Percentiles rank a stretch among this genome's conserved stretches.
Evolutionary conservation across 2,888 invertebrate species (phyloP).

Genomic region (Megastigmus dorsalis): DNA sequence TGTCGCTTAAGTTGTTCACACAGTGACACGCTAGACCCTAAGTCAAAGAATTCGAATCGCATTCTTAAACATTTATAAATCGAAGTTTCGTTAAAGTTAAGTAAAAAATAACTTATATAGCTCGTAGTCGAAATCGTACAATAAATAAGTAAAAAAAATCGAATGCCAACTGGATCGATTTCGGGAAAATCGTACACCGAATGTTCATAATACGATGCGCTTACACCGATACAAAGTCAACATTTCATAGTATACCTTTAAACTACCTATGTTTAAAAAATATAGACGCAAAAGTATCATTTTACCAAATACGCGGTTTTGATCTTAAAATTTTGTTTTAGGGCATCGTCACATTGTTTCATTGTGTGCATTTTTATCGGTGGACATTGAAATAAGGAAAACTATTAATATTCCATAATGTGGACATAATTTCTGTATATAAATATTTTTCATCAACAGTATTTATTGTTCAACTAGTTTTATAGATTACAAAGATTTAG

Average conservation of each 20-base stretch:
- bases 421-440: no score
- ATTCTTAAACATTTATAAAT: conserved; percentile 10
- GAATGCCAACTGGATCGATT: conserved; percentile 10
- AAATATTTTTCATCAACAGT: not conserved
- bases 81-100: not conserved
- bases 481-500: no score
- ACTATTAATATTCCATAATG: not conserved
- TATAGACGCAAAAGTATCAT: no score
- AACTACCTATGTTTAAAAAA: not conserved
- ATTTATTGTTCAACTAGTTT: no score
- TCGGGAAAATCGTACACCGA: conserved; percentile 10
- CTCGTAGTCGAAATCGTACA: conserved; percentile 11
- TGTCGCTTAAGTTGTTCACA: conserved; percentile 27
- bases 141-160: conserved; percentile 15
- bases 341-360: no score
- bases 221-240: not conserved
- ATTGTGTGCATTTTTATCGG: not conserved
- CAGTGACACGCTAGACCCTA: conserved; percentile 23
- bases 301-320: no score
- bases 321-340: no score
- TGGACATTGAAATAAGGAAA: not conserved
- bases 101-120: conserved; percentile 6
- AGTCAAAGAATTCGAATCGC: conserved; percentile 4
- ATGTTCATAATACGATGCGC: not conserved
- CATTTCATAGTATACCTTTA: not conserved